A percentile compares a stretch with the other conserved stretches of the same genome.
These are phyloP conservation scores for Bradypodion ventrale DNA, from an alignment of 2,797 vertebrate species.

Conservation along the genomic window DNA sequence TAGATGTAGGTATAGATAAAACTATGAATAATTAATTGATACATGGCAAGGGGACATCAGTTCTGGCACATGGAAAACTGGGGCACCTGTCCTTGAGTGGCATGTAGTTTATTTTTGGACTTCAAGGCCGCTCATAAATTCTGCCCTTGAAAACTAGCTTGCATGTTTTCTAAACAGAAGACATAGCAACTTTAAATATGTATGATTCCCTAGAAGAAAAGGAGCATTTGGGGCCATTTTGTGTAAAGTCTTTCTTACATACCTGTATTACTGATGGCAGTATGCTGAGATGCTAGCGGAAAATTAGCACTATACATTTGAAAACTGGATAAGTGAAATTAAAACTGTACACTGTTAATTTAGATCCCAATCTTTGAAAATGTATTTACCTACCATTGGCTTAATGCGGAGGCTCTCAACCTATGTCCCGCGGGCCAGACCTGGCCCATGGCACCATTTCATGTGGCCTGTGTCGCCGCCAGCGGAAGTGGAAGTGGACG, in stretches of 20 bases:
- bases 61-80: conserved; percentile 9
- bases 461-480: too few species aligned
- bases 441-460: too few species aligned
- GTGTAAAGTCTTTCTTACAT: conserved; percentile 7
- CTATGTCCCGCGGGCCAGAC: too few species aligned
- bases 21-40: background rate
- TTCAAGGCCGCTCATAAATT: conserved; percentile 14
- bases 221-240: conserved; percentile 12
- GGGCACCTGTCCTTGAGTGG: conserved; percentile 26
- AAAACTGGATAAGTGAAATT: conserved; percentile 53
- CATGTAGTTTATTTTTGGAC: conserved; percentile 39
- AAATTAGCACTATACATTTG: conserved; percentile 39
- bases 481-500: too few species aligned
- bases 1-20: background rate
- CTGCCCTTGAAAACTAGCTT: conserved; percentile 12
- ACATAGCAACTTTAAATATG: conserved; percentile 33
- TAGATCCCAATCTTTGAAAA: conserved; percentile 24
- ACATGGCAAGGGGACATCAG: background rate
- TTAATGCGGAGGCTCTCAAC: too few species aligned
- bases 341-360: conserved; percentile 46
- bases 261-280: conserved; percentile 47
- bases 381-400: conserved; percentile 26
- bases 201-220: conserved; percentile 42
- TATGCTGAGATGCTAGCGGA: conserved; percentile 44
- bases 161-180: conserved; percentile 35